Evolutionary conservation across 2,113 vertebrate genomes (phyloP).

Genomic region (Alouatta palliata): DNA sequence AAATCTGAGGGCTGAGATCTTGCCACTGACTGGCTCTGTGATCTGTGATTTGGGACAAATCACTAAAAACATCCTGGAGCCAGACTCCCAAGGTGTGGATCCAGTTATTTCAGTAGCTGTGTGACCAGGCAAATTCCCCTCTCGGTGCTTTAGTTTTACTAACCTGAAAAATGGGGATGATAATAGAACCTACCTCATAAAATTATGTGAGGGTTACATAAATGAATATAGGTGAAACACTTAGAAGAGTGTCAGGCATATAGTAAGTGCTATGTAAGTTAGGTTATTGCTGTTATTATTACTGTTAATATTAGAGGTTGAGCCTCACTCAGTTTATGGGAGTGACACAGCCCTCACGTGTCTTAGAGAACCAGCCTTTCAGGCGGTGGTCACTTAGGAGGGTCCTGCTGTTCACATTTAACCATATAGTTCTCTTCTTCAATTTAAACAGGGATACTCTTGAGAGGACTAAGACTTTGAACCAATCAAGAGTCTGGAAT

Average conservation of each 20-base stretch:
- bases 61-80: not conserved
- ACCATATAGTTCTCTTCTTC: not conserved
- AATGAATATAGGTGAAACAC: not conserved
- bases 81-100: not conserved
- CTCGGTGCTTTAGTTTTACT: not conserved
- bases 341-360: not conserved
- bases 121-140: not conserved
- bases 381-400: not conserved
- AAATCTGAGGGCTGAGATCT: not conserved
- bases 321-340: not conserved
- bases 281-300: not conserved
- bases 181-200: not conserved
- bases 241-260: not conserved
- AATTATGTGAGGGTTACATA: not conserved
- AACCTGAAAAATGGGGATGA: not conserved
- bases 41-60: not conserved
- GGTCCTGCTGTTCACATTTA: not conserved
- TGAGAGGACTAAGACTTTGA: slow-evolving; percentile 16
- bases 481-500: not conserved
- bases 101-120: not conserved
- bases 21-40: not conserved
- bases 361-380: not conserved
- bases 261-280: not conserved
- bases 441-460: not conserved
- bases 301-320: not conserved